These are phyloP conservation scores for Cryptus viduatorius DNA, from an alignment of 2,888 invertebrate genomes.

Conservation along the genomic window DNA sequence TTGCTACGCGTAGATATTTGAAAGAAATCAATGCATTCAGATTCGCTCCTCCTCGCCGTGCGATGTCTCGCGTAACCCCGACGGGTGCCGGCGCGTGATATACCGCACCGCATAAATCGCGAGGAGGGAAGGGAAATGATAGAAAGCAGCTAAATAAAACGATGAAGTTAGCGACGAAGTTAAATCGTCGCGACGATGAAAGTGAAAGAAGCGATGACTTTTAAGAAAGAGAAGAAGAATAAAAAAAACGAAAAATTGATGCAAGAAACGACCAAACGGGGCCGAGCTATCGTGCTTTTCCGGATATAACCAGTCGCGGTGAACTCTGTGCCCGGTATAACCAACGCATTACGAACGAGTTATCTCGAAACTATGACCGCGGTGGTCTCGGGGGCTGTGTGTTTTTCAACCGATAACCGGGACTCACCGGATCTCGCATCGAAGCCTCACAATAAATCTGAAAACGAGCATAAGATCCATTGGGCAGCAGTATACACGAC, in stretches of 20 bases:
- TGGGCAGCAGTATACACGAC: background rate
- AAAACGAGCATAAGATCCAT: slow-evolving; percentile 26
- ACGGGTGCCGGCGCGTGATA: slow-evolving; percentile 27
- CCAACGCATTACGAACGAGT: slow-evolving; percentile 73
- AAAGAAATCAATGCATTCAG: slow-evolving; percentile 13
- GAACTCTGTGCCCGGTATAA: slow-evolving; percentile 76
- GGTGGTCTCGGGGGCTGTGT: slow-evolving; percentile 72
- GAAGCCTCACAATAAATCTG: slow-evolving; percentile 46
- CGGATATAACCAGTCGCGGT: slow-evolving; percentile 77
- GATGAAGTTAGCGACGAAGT: slow-evolving; percentile 31
- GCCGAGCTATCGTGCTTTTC: slow-evolving; percentile 78
- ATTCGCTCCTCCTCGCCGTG: slow-evolving; percentile 24
- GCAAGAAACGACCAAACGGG: slow-evolving; percentile 74
- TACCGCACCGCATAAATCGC: background rate
- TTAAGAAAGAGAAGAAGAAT: slow-evolving; percentile 40
- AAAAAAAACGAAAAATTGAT: slow-evolving; percentile 43
- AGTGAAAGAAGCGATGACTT: slow-evolving; percentile 27
- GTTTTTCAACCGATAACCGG: slow-evolving; percentile 81
- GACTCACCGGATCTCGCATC: slow-evolving; percentile 78
- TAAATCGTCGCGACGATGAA: slow-evolving; percentile 13
- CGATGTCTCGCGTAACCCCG: slow-evolving; percentile 18
- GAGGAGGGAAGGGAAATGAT: slow-evolving; percentile 22
- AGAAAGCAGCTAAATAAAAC: slow-evolving; percentile 30
- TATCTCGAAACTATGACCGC: slow-evolving; percentile 79
- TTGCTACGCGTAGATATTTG: background rate